phyloP scores from a whole-genome alignment of 2,797 vertebrate genomes.

The Scyliorhinus canicula region DNA sequence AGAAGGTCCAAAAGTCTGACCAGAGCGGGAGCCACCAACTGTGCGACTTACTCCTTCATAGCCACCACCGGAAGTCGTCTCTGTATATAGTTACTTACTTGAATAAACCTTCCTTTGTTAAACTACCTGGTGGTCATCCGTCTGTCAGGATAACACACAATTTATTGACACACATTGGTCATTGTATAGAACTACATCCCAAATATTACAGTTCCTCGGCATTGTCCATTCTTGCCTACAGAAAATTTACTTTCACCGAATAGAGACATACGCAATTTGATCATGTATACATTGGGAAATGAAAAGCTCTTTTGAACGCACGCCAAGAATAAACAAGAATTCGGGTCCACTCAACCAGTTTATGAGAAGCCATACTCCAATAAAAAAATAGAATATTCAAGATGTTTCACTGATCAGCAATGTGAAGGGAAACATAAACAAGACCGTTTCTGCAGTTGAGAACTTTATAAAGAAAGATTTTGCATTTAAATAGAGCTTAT shows the following conservation, averaged over 20 bases:
- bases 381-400: neutral
- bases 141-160: no score
- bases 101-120: no score
- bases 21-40: no score
- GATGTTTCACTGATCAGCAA: neutral
- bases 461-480: neutral
- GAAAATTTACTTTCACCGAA: neutral
- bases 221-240: neutral
- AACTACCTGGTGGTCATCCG: no score
- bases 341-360: neutral
- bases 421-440: neutral
- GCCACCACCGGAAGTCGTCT: no score
- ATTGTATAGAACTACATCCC: neutral
- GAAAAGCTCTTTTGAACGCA: neutral
- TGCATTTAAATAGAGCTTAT: neutral
- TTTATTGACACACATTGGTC: no score
- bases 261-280: neutral
- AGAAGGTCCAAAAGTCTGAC: no score
- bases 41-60: no score
- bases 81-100: no score
- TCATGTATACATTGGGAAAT: neutral
- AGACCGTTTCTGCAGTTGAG: neutral
- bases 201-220: neutral
- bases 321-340: neutral
- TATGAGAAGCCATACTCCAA: neutral